These are phyloP conservation scores for Drosophila quinaria DNA, from an alignment of 2,888 invertebrate species.

Conservation along the genomic window DNA sequence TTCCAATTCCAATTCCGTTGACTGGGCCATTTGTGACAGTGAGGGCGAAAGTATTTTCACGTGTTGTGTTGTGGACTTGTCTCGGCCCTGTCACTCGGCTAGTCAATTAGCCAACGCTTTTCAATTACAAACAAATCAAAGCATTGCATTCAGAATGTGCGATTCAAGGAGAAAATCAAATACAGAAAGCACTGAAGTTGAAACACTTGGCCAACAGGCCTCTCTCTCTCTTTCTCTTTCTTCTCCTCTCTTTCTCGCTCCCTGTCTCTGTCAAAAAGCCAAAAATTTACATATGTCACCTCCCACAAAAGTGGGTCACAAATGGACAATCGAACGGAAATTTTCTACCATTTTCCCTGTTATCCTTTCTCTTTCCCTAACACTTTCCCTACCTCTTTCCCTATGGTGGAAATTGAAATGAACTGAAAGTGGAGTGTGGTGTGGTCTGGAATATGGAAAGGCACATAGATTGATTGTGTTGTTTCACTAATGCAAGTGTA, in stretches of 20 bases:
- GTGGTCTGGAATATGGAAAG: background rate
- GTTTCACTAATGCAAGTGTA: slow-evolving; percentile 23
- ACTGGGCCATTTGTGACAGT: slow-evolving; percentile 20
- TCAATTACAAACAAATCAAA: slow-evolving; percentile 76
- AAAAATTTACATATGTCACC: slow-evolving; percentile 72
- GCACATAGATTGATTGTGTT: slow-evolving; percentile 4
- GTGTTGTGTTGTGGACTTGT: slow-evolving; percentile 37
- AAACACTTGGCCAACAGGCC: background rate
- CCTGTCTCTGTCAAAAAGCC: slow-evolving; percentile 21
- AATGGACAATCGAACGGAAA: slow-evolving; percentile 49
- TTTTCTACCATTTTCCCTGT: background rate
- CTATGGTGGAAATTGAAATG: slow-evolving; percentile 17
- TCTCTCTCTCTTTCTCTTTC: background rate
- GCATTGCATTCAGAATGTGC: slow-evolving; percentile 22
- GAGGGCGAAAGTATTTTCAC: slow-evolving; percentile 62
- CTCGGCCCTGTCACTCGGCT: slow-evolving; percentile 72
- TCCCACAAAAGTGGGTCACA: slow-evolving; percentile 63
- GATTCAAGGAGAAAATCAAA: background rate
- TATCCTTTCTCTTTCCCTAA: too few relatives aligned
- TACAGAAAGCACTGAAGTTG: background rate
- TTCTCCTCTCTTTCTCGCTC: background rate
- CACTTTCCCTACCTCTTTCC: too few relatives aligned
- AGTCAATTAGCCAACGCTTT: slow-evolving; percentile 79
- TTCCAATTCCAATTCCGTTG: slow-evolving; percentile 17
- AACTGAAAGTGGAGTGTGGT: slow-evolving; percentile 5